Base-by-base conservation (phyloP, 2,113 vertebrate genomes). In the Prionailurus viverrinus region DNA sequence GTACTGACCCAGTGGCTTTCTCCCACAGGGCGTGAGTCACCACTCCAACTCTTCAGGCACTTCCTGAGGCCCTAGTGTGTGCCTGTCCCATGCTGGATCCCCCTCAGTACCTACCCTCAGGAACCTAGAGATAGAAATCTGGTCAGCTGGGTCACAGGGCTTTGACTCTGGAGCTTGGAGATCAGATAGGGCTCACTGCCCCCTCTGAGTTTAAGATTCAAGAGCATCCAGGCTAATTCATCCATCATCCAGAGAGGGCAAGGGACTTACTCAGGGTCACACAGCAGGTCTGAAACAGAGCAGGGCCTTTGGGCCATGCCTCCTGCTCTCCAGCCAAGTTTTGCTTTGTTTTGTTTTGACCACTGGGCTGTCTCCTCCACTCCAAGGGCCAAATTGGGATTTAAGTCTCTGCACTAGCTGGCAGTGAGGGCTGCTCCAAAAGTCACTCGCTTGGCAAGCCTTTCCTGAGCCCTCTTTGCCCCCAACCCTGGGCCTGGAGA, bases 21-120 rank as follows among this genome's bases (percentile, higher is more conserved):
- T 7, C 58, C 12, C 3, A 68, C 1, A 48, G 29, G 29, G 14
- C 12, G 4, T 76, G n/a, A 71, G 21, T 45, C n/a, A 29, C 33
- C 55, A 41, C 41, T 63, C 27, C 61, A 48, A 55, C 66, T 41
- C 51, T 45, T 13, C 63, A 23, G 81, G 76, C 63, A 23, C 55
- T 78, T 88, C 29, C 53, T 31, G 71, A 55, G 7, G 48, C 33
- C n/a, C 55, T 76, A n/a, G 16, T 86, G 18, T 65, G 55, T 74
- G 45, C 85, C 14, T 0, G 18, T 2, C 36, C 41, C 3, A 5
- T 0, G 6, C 65, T 18, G 25, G 31, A 21, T 33, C 53, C 53
- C 23, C 10, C 33, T 33, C 33, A n/a, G 29, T 14, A 31, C 4
- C n/a, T 41, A 16, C 21, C n/a, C 51, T 69, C 21, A 3, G 8